These are phyloP conservation scores for Spodoptera picta DNA, from an alignment of 2,888 invertebrate genomes.

Conservation along the genomic window DNA sequence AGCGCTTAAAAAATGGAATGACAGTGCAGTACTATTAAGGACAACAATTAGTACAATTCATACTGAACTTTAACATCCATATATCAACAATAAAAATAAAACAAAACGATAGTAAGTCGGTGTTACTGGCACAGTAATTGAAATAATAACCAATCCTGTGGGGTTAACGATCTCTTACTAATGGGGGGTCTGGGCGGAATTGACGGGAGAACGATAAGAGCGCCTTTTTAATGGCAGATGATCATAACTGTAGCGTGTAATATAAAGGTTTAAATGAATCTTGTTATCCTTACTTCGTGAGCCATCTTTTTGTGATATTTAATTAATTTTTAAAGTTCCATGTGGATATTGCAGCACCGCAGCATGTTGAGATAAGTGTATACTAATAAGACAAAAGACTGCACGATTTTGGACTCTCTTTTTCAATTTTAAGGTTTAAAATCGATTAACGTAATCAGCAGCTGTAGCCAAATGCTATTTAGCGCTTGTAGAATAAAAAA, in stretches of 20 bases:
- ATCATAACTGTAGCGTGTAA: constrained; percentile 38
- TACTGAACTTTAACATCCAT: constrained; percentile 19
- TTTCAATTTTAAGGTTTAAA: too few relatives aligned
- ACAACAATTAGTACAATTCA: too few relatives aligned
- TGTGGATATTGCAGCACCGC: neutral
- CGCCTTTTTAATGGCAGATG: constrained; percentile 46
- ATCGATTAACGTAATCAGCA: too few relatives aligned
- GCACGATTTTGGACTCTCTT: neutral
- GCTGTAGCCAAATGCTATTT: too few relatives aligned
- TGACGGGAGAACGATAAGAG: constrained; percentile 46
- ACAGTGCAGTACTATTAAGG: too few relatives aligned
- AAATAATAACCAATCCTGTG: constrained; percentile 61
- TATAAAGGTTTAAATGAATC: constrained; percentile 38
- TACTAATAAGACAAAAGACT: neutral
- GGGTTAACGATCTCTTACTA: constrained; percentile 59
- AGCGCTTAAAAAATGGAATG: too few relatives aligned
- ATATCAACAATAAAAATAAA: constrained; percentile 46
- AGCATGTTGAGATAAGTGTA: constrained; percentile 1
- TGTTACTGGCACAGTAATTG: constrained; percentile 58
- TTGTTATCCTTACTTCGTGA: constrained; percentile 38
- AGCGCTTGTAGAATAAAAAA: too few relatives aligned
- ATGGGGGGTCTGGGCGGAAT: constrained; percentile 51
- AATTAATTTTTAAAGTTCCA: constrained; percentile 40
- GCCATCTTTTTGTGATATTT: constrained; percentile 32
- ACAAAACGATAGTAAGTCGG: constrained; percentile 42